Base-by-base conservation (phyloP, 1,140 invertebrate genomes). In the Danaus melanippus region DNA sequence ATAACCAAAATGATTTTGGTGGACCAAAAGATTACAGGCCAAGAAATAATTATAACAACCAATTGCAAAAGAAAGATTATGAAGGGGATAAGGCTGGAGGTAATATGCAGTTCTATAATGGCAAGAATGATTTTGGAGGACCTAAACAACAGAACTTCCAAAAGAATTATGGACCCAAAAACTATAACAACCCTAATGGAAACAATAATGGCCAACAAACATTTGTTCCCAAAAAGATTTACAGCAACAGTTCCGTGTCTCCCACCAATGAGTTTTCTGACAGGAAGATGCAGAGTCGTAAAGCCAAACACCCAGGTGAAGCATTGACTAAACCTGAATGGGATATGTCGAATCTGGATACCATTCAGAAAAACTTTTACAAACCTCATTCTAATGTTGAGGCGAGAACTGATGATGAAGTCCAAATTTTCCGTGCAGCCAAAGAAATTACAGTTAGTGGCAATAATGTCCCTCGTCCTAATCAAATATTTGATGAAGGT, bases 341-440 rank as follows among this genome's bases (percentile, higher is more conserved):
- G 96, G 94, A 97, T 64, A 73, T 93, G 55, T 67, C 87, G 57
- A 90, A 92, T 53, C 83, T 98, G 17, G 90, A 92, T 62, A 92
- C 93, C 41, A 97, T 98, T 78, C 89, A 93, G 56, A 98, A 98
- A 87, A 93, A 98, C 86, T 96, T 99, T 73, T 98, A 98, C 79
- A 89, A 92, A 56, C 94, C 96, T 48, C 93, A 96, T 83, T 89
- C 91, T 4, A 92, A 93, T 86, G 92, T 95, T 11, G 74, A 93
- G 42, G 90, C 89, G 42, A 90, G 94, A 64, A 89, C 91, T 45
- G 86, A 92, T 44, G 89, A 92, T 41, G 95, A 97, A 60, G 91
- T 97, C 0, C 89, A 91, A 48, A 89, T 89, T 42, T 96, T 92
- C 79, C 90, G 94, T 43, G 81, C 89, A 21, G 86, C 90, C 9